phyloP scores from a whole-genome alignment of 2,113 vertebrate genomes.

The Perca schrenkii region DNA sequence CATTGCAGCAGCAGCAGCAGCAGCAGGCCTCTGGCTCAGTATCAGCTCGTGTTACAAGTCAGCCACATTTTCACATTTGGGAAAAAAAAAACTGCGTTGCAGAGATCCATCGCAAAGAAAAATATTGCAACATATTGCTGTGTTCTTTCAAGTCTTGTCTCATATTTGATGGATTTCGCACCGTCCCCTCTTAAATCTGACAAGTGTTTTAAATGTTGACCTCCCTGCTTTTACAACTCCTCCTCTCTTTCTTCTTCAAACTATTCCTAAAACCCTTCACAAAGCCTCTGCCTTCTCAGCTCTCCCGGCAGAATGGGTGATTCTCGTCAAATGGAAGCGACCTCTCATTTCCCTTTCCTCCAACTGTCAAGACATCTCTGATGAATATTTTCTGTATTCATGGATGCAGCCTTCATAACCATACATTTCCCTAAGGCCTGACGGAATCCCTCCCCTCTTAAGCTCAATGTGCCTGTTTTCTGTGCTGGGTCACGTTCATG shows the following conservation, averaged over 20 bases:
- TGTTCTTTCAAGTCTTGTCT: background rate
- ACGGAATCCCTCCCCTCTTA: constrained; percentile 13
- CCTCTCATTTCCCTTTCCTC: constrained; percentile 36
- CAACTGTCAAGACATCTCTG: background rate
- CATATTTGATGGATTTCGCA: background rate
- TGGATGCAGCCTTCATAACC: constrained; percentile 12
- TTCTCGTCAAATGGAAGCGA: constrained; percentile 11
- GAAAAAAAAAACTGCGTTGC: background rate
- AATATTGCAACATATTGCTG: background rate
- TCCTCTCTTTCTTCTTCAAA: background rate
- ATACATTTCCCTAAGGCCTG: constrained; percentile 10
- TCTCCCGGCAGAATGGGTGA: background rate
- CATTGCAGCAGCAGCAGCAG: constrained; percentile 34
- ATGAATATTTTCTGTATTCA: constrained; percentile 36
- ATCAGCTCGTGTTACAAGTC: background rate
- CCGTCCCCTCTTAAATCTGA: background rate
- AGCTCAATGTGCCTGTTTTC: background rate
- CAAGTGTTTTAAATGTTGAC: background rate
- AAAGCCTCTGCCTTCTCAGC: constrained; percentile 6
- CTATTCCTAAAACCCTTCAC: background rate
- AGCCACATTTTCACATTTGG: background rate
- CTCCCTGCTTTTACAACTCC: background rate
- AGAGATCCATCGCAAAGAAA: background rate
- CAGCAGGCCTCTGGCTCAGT: background rate
- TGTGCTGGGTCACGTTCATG: background rate